Percentiles rank a stretch among this genome's conserved stretches.
Conservation (phyloP, 1,140 invertebrate genomes). For the Eufriesea mexicana region DNA sequence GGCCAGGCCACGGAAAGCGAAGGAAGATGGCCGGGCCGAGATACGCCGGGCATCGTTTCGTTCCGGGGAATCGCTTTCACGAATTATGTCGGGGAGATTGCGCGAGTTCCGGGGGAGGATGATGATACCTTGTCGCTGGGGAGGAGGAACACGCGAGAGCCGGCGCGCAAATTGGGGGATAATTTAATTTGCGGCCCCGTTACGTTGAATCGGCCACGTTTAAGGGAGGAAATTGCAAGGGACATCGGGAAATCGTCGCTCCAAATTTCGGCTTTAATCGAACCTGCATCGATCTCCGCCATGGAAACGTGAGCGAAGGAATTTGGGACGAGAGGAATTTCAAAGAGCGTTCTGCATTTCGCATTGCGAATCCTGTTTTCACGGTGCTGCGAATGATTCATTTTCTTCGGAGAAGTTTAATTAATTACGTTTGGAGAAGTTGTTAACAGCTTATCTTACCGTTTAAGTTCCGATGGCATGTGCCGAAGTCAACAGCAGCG, state of each 20-base stretch:
- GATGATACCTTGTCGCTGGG: conserved; percentile 20
- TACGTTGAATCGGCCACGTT: not conserved
- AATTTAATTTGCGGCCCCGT: conserved; percentile 13
- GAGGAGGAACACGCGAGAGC: conserved; percentile 1
- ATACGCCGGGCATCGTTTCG: conserved; percentile 5
- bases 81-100: not conserved
- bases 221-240: not conserved
- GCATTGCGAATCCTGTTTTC: no score
- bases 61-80: conserved; percentile 25
- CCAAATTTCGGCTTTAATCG: not conserved
- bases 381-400: no score
- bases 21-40: not conserved
- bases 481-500: no score
- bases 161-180: conserved; percentile 1
- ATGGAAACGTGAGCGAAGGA: no score
- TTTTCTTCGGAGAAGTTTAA: no score
- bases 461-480: no score
- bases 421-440: no score
- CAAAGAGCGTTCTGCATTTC: no score
- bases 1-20: not conserved
- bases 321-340: no score
- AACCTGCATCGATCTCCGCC: no score
- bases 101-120: not conserved
- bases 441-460: no score
- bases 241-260: not conserved